Conservation (phyloP, 2,113 vertebrate species). For the Oryzias melastigma region DNA sequence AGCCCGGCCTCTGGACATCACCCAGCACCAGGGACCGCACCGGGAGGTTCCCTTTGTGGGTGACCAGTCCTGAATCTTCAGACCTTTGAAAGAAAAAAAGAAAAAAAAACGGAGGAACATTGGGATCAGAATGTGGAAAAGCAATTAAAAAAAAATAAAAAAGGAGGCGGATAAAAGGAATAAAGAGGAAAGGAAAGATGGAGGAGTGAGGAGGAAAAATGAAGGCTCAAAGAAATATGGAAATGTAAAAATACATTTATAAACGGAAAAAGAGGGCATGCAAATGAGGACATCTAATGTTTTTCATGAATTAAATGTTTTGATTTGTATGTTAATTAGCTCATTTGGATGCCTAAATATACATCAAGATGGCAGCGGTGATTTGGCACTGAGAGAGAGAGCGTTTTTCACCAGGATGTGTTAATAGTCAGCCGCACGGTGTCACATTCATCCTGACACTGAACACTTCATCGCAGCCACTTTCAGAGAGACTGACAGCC, state of each 20-base stretch:
- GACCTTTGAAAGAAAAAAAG: constrained; percentile 72
- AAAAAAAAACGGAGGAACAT: background rate
- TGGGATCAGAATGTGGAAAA: background rate
- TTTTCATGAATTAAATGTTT: constrained; percentile 5
- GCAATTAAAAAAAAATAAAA: background rate
- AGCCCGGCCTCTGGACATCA: constrained; percentile 83
- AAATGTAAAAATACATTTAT: background rate
- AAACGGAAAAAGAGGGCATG: background rate
- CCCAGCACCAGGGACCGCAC: constrained; percentile 86
- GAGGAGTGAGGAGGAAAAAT: background rate
- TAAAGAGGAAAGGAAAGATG: background rate
- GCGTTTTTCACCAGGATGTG: constrained; percentile 4
- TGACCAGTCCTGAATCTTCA: constrained; percentile 87
- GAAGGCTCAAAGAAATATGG: background rate
- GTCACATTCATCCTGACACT: constrained; percentile 19
- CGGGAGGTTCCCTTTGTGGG: constrained; percentile 88
- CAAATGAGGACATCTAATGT: background rate
- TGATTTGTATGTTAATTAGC: constrained; percentile 9
- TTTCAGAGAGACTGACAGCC: constrained; percentile 22
- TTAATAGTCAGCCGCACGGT: background rate
- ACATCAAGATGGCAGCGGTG: background rate
- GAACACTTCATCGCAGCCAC: constrained; percentile 15
- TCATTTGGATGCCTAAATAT: constrained; percentile 1
- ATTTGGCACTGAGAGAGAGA: background rate
- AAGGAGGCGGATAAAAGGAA: too few species aligned